Evolutionary conservation across 2,113 vertebrate genomes (phyloP), one percentile per base, ranked within the genome.

Genomic region (Hippoglossus stenolepis): DNA sequence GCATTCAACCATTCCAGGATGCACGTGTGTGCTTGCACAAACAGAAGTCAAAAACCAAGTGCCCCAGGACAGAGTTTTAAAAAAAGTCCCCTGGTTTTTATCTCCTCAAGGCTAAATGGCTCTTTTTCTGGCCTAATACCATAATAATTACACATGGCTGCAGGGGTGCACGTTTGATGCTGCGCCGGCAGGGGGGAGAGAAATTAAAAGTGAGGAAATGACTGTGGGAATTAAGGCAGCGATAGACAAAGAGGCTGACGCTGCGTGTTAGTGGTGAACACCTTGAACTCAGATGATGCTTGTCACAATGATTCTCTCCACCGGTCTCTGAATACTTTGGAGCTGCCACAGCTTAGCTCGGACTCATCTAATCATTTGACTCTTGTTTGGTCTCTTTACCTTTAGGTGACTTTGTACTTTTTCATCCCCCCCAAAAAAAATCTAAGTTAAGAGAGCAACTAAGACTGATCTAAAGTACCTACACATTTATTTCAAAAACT

Each of bases 171-270:
- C 79, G 85, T 90, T 84, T 89, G 89, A 91, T 88, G 83, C 66
- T 26, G 54, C 5, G 23, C 72, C 82, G 59, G 77, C 69, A 77
- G 73, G 43, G 75, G 89, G 67, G 57, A 70, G 61, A 87, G 86
- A 93, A 93, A 93, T 91, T 92, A 92, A 92, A 91, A 90, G 80
- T 54, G 73, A 92, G 94, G 93, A 95, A 95, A 92, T 91, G 73
- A 91, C 63, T 85, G 68, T 68, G 74, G 81, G 90, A 91, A 82
- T 93, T 88, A 93, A 91, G 28, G 86, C 8, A 7, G 49, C 5
- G 47, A 79, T 65, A 91, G 88, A 94, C 92, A 94, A 93, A 93
- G 91, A 83, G 79, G 49, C 65, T 82, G 85, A 92, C 88, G 66
- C 31, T 65, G 70, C 31, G 28, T 70, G 76, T 87, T 89, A 83